Percentiles rank a stretch among this genome's conserved stretches.
Conservation (phyloP, 2,113 vertebrate species). For the Noctilio leporinus region DNA sequence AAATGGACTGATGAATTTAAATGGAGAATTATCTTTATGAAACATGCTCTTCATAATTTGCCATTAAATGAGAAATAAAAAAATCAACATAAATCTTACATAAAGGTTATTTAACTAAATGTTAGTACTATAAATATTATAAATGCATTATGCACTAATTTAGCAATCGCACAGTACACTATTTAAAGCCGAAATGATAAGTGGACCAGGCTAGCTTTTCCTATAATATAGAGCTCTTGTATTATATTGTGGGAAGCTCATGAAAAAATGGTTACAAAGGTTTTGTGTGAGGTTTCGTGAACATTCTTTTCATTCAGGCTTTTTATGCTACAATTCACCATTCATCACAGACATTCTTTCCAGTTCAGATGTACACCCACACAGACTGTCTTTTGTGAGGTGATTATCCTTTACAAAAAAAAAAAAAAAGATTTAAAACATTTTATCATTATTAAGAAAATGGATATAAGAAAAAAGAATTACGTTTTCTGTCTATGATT, state of each 20-base stretch:
- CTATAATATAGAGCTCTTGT: neutral
- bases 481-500: neutral
- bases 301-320: neutral
- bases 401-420: conserved; percentile 25
- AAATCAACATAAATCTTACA: conserved; percentile 81
- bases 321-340: neutral
- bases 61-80: conserved; percentile 81
- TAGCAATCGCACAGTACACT: conserved; percentile 59
- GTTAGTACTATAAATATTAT: conserved; percentile 80
- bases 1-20: conserved; percentile 83
- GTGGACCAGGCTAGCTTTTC: conserved; percentile 37
- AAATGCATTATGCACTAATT: conserved; percentile 78
- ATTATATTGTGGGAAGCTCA: neutral
- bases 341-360: neutral
- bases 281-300: neutral
- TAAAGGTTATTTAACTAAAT: conserved; percentile 81
- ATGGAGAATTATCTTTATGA: conserved; percentile 85
- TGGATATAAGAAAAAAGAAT: neutral
- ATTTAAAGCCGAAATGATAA: conserved; percentile 62
- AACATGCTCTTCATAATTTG: conserved; percentile 80
- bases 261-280: neutral
- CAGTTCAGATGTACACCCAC: neutral
- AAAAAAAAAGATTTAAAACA: neutral
- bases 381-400: conserved; percentile 25
- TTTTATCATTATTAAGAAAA: conserved; percentile 35